Base-by-base conservation (phyloP, 2,113 vertebrate genomes). In the Periophthalmus modestus region DNA sequence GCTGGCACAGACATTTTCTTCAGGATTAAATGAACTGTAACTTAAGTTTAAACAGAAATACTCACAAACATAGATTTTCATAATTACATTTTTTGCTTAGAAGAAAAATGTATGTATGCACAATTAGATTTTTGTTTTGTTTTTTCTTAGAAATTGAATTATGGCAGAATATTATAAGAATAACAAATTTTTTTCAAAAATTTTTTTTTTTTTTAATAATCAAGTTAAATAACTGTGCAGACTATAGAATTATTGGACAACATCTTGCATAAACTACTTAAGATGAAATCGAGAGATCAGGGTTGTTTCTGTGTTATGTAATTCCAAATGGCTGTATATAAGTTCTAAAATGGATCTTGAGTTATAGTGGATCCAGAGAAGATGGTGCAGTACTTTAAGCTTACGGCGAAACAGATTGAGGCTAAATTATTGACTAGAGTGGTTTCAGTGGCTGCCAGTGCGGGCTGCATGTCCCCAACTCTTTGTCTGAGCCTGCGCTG, bases 361-460 rank as follows among this genome's bases (percentile, higher is more conserved):
- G 83, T 91, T 78, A 89, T 86, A 58, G 71, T 85, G 81, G 46
- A 63, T 84, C 72, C 82, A 18, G 0, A 69, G 87, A 86, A 80
- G 73, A 81, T 85, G 65, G 69, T n/a, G 84, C 74, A 59, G 83
- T 82, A 83, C 75, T 87, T 82, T 54, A 76, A 85, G 87, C 89
- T 90, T 69, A 84, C 48, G 83, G 89, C 85, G 66, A 86, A 91
- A 91, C 90, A 91, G 91, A 91, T 88, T 90, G 90, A 71, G 73
- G 76, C 71, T 92, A 88, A 92, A 91, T 92, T 91, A 91, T 92
- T 91, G 87, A 92, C 76, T 68, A 86, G 73, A 84, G 85, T 86
- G 78, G 80, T 85, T 85, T 89, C 74, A 86, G 85, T 88, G 81
- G 58, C 70, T 87, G 82, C 84, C 82, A 86, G 83, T 54, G 73